Base-by-base conservation (phyloP, 2,113 vertebrate species). In the Chaetodon trifascialis region DNA sequence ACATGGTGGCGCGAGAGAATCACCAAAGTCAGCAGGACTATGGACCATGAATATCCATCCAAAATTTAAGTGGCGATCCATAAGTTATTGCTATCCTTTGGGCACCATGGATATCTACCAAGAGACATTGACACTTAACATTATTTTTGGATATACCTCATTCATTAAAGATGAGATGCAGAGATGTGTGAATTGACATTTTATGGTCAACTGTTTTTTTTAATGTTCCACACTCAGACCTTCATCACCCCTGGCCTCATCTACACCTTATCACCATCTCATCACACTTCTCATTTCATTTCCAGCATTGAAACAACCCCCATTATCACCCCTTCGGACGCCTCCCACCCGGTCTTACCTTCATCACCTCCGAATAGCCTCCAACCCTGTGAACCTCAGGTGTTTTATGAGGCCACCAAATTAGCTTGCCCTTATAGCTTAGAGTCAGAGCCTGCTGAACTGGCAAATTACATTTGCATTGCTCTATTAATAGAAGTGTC, bases 381-480 rank as follows among this genome's bases (percentile, higher is more conserved):
- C 79, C 67, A 88, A 69, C 83, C 86, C 70, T 55, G 17, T 76
- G 73, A 84, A 84, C 80, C 83, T 73, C 77, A 82, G 91, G 90
- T 93, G 89, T 88, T 89, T 84, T 73, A 86, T 56, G 44, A 84
- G 85, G 82, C 77, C 74, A 79, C 84, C 89, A 92, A 93, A 94
- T 94, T 90, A 93, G 86, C 84, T 71, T 83, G 80, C 60, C 86
- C 89, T 88, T 85, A 75, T 68, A 85, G 68, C 84, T 74, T 73
- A 51, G 38, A 89, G 90, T 90, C 91, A 86, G 79, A 91, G 91
- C 71, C 84, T 92, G 89, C 80, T 95, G 89, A 93, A 94, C 88
- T 94, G 93, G 84, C 86, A 95, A 94, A 95, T 95, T 94, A 89
- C 88, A 92, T 94, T 91, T 91, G 91, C 89, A 90, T 88, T 79